Percentiles rank a stretch among this genome's conserved stretches.
Evolutionary conservation across 2,888 invertebrate species (phyloP).

Genomic region (Agrochola lychnidis): DNA sequence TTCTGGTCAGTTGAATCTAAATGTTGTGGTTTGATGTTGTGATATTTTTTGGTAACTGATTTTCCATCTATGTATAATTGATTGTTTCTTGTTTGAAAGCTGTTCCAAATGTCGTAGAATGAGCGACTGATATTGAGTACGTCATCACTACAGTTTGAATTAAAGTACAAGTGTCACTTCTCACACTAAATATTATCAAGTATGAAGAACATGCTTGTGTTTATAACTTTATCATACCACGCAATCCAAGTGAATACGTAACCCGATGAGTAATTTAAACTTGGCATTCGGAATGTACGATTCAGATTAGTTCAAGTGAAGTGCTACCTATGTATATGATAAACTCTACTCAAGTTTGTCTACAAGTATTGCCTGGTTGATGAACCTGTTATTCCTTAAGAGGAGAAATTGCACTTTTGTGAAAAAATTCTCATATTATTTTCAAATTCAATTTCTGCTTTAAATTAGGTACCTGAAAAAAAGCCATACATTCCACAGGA

Average conservation of each 20-base stretch:
- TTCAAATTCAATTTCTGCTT: no score
- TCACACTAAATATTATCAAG: constrained; percentile 14
- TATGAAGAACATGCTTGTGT: not conserved
- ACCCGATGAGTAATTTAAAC: constrained; percentile 25
- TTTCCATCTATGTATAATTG: no score
- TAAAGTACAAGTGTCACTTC: not conserved
- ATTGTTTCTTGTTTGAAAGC: no score
- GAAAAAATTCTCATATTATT: not conserved
- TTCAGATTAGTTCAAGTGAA: constrained; percentile 30
- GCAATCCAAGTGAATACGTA: constrained; percentile 24
- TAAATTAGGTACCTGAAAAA: no score
- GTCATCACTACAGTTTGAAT: not conserved
- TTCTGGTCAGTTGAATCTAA: no score
- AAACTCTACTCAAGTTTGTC: constrained; percentile 11
- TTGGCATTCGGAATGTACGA: not conserved
- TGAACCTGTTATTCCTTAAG: not conserved
- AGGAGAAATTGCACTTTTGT: not conserved
- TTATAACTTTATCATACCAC: constrained; percentile 30
- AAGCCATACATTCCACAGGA: no score
- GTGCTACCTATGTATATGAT: not conserved
- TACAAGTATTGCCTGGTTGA: not conserved
- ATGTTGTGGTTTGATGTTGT: no score
- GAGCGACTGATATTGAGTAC: not conserved
- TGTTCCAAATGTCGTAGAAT: not conserved
- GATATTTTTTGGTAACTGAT: no score